Percentiles rank a stretch among this genome's conserved stretches.
Conservation (phyloP, 1,140 invertebrate genomes). For the Elysia chlorotica region DNA sequence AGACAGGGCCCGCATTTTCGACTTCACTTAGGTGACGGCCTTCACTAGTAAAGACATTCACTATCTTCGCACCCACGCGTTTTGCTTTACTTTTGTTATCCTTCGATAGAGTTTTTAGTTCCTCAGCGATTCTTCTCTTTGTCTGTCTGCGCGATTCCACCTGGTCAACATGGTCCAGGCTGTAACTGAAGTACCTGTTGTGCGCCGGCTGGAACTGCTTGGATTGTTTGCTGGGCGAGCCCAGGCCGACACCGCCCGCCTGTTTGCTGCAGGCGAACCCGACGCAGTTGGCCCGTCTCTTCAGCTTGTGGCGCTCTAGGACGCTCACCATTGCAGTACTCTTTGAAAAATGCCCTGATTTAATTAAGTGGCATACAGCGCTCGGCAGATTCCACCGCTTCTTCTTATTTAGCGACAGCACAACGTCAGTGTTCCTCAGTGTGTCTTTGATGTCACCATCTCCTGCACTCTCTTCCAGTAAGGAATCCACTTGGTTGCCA, state of each 20-base stretch:
- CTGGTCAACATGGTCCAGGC: not conserved
- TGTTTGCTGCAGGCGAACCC: constrained; percentile 28
- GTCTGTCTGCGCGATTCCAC: not conserved
- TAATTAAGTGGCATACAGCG: constrained; percentile 23
- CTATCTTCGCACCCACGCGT: not conserved
- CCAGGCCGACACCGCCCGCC: too few relatives aligned
- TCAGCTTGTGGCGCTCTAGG: constrained; percentile 32
- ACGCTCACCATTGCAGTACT: constrained; percentile 25
- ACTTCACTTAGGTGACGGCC: not conserved
- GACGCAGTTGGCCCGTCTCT: constrained; percentile 27
- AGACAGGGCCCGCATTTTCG: not conserved
- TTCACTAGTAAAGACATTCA: not conserved
- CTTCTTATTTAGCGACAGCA: constrained; percentile 35
- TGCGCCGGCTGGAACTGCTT: constrained; percentile 8
- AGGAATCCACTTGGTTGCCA: too few relatives aligned
- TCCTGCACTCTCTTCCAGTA: too few relatives aligned
- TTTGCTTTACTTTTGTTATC: not conserved
- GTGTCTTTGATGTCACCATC: constrained; percentile 17
- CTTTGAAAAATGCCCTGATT: not conserved
- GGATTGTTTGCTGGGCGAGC: too few relatives aligned
- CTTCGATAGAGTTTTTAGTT: not conserved
- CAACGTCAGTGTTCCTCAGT: constrained; percentile 15
- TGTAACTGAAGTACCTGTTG: constrained; percentile 22
- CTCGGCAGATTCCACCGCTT: constrained; percentile 28
- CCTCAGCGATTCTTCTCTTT: not conserved